These are phyloP conservation scores for Leptoclinus maculatus DNA, from an alignment of 2,797 vertebrate species.

Conservation along the genomic window DNA sequence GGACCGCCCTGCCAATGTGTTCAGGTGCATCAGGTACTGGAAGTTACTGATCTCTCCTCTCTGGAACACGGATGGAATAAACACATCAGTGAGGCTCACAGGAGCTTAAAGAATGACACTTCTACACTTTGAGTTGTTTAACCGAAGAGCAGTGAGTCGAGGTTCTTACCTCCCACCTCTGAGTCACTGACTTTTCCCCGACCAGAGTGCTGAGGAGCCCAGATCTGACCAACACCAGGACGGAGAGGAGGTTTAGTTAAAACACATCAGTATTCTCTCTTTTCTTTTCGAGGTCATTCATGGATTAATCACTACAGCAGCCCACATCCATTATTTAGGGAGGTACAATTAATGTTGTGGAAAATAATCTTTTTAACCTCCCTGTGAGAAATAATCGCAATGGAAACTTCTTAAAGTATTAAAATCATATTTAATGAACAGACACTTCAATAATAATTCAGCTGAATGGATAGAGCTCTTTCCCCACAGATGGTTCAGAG, in stretches of 20 bases:
- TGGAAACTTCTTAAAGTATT: too few species aligned
- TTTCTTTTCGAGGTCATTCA: background rate
- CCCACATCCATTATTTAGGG: background rate
- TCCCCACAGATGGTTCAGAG: too few species aligned
- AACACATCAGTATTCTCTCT: background rate
- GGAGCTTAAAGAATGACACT: too few species aligned
- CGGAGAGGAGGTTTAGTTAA: background rate
- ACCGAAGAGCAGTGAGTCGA: background rate
- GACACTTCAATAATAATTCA: too few species aligned
- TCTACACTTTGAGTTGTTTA: background rate
- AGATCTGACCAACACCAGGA: conserved; percentile 83
- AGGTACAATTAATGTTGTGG: too few species aligned
- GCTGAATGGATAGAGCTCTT: too few species aligned
- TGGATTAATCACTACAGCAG: background rate
- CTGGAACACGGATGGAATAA: conserved; percentile 68
- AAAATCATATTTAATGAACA: too few species aligned
- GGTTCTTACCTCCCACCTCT: conserved; percentile 95
- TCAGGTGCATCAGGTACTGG: conserved; percentile 99
- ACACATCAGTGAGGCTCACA: background rate
- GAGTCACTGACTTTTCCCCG: conserved; percentile 97
- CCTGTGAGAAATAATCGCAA: too few species aligned
- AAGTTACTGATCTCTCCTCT: conserved; percentile 99
- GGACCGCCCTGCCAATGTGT: conserved; percentile 96
- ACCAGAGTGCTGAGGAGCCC: conserved; percentile 97
- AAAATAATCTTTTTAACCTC: too few species aligned